These are phyloP conservation scores for Tadarida brasiliensis DNA, from an alignment of 2,797 vertebrate species.

Conservation along the genomic window DNA sequence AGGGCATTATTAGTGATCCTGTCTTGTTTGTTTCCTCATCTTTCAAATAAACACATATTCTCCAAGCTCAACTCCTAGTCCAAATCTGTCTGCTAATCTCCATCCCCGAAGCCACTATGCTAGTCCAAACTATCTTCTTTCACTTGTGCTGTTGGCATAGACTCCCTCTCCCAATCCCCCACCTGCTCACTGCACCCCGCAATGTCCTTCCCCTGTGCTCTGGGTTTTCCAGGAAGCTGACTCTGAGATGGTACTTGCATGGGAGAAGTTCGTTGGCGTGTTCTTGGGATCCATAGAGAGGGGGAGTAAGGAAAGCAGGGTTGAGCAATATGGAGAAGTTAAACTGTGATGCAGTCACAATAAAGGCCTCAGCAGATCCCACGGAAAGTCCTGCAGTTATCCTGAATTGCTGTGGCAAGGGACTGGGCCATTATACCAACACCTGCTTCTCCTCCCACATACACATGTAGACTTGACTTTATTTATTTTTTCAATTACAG, in stretches of 20 bases:
- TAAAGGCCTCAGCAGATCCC: not conserved
- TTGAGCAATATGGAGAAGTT: not conserved
- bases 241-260: not conserved
- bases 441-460: not conserved
- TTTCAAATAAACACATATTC: constrained; percentile 2
- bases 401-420: not conserved
- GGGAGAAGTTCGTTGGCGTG: not conserved
- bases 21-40: not conserved
- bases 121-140: not conserved
- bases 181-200: not conserved
- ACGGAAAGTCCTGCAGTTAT: not conserved
- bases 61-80: not conserved
- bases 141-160: not conserved
- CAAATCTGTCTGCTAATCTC: not conserved
- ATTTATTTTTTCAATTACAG: not conserved
- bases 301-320: not conserved
- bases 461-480: not conserved
- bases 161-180: too few species aligned
- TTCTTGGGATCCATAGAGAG: accelerated
- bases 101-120: not conserved
- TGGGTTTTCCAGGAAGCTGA: not conserved
- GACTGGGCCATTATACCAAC: not conserved
- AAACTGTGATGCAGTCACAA: not conserved
- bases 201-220: not conserved
- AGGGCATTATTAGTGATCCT: not conserved